Percentiles rank a stretch among this genome's conserved stretches.
Evolutionary conservation across 1,140 invertebrate genomes (phyloP).

Genomic region (Pogonognathellus flavescens): DNA sequence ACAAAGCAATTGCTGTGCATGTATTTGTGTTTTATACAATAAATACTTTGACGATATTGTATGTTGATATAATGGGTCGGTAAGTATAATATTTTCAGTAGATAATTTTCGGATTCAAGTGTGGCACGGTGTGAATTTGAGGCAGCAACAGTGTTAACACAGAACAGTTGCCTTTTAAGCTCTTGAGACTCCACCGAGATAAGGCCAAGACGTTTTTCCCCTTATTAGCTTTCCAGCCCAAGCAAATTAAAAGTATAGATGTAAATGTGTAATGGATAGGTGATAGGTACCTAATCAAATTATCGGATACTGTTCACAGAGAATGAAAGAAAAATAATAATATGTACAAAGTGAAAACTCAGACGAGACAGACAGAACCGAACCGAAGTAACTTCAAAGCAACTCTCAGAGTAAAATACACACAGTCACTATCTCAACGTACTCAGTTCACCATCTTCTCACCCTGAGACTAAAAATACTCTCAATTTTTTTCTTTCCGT

Average conservation of each 20-base stretch:
- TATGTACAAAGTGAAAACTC: slow-evolving; percentile 45
- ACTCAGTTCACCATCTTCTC: slow-evolving; percentile 56
- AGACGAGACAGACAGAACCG: slow-evolving; percentile 49
- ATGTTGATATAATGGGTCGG: background rate
- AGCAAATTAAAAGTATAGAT: background rate
- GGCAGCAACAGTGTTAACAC: background rate
- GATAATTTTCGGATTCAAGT: background rate
- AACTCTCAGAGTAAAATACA: slow-evolving; percentile 34
- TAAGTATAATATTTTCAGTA: background rate
- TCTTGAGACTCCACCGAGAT: background rate
- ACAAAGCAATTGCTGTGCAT: too few relatives aligned
- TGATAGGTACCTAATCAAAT: slow-evolving; percentile 7
- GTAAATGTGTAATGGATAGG: background rate
- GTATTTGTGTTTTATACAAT: background rate
- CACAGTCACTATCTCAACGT: slow-evolving; percentile 45
- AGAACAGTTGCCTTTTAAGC: slow-evolving; percentile 19
- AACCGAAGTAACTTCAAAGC: slow-evolving; percentile 44
- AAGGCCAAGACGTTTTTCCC: slow-evolving; percentile 8
- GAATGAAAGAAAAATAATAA: slow-evolving; percentile 15
- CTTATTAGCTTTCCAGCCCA: slow-evolving; percentile 10
- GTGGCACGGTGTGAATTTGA: slow-evolving; percentile 12
- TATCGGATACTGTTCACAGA: background rate
- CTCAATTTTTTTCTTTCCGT: slow-evolving; percentile 39
- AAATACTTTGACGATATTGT: background rate
- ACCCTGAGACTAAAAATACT: slow-evolving; percentile 66